These are phyloP conservation scores for Lanius ludovicianus DNA, from an alignment of 2,113 vertebrate species.

Conservation along the genomic window DNA sequence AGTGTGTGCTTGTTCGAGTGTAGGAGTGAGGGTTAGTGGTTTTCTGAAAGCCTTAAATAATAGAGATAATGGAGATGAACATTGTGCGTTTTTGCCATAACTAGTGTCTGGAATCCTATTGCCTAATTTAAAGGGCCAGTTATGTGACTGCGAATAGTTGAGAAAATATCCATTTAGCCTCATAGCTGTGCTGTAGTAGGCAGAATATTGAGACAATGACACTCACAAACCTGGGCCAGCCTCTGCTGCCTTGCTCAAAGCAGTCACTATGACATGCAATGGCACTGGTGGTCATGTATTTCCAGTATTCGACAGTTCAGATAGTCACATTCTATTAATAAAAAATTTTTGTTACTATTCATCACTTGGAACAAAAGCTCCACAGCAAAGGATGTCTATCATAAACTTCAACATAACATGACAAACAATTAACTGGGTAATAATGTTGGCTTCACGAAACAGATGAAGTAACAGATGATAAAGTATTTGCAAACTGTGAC, in stretches of 20 bases:
- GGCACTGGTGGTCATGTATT: background rate
- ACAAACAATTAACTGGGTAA: background rate
- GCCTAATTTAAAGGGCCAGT: slow-evolving; percentile 59
- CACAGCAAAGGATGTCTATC: background rate
- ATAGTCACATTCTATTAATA: rapidly evolving
- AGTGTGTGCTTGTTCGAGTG: slow-evolving; percentile 70
- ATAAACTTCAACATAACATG: rapidly evolving
- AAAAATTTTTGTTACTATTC: background rate
- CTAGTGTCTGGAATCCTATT: slow-evolving; percentile 51
- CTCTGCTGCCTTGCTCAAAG: background rate
- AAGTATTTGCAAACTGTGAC: background rate
- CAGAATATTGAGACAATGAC: background rate
- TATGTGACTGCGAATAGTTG: background rate
- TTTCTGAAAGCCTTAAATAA: slow-evolving; percentile 68
- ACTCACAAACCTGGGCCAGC: background rate
- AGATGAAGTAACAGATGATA: background rate
- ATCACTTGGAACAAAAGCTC: background rate
- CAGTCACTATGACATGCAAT: rapidly evolving
- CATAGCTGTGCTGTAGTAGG: background rate
- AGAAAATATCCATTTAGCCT: background rate
- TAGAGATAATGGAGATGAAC: slow-evolving; percentile 64
- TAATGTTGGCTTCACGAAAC: rapidly evolving
- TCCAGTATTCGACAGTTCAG: background rate
- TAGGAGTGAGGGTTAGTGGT: slow-evolving; percentile 68
- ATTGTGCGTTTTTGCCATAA: slow-evolving; percentile 24